Percentiles rank a stretch among this genome's conserved stretches.
Conservation (phyloP, 2,113 vertebrate genomes). For the Clarias magur region DNA sequence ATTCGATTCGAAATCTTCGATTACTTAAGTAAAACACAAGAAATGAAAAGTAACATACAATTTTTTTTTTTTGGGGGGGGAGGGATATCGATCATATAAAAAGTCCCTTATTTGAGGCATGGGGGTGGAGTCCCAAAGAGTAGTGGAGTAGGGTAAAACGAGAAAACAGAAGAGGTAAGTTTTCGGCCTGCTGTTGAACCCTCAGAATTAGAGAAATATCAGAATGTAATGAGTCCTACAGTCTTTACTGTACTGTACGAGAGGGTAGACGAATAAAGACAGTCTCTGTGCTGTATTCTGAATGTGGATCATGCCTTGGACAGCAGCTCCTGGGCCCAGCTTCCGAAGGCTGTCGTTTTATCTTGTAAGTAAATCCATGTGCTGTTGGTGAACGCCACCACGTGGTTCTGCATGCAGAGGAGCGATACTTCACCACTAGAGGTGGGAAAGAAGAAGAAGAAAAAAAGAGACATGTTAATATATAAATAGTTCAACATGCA, state of each 20-base stretch:
- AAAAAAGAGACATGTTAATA: not conserved
- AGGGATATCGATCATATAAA: not conserved
- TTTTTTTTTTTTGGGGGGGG: not conserved
- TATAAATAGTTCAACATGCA: not conserved
- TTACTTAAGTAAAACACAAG: conserved; percentile 18
- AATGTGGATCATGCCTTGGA: conserved; percentile 71
- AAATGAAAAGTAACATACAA: conserved; percentile 12
- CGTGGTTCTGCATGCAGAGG: conserved; percentile 79
- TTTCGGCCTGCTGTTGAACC: not conserved
- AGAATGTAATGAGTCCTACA: not conserved
- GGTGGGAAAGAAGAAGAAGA: not conserved
- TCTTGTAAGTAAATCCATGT: conserved; percentile 87
- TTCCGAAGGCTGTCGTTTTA: conserved; percentile 75
- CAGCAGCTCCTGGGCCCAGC: conserved; percentile 84
- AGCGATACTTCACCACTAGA: conserved; percentile 82
- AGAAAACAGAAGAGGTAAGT: not conserved
- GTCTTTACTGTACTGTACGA: not conserved
- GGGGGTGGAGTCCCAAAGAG: not conserved
- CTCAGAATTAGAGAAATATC: not conserved
- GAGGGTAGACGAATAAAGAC: conserved; percentile 24
- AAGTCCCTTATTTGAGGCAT: not conserved
- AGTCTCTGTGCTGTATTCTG: conserved; percentile 17
- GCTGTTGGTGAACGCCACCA: conserved; percentile 76
- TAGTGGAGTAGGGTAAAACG: not conserved
- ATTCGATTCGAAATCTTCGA: not conserved